Evolutionary conservation across 2,888 invertebrate genomes (phyloP).

Genomic region (Eulithis prunata): DNA sequence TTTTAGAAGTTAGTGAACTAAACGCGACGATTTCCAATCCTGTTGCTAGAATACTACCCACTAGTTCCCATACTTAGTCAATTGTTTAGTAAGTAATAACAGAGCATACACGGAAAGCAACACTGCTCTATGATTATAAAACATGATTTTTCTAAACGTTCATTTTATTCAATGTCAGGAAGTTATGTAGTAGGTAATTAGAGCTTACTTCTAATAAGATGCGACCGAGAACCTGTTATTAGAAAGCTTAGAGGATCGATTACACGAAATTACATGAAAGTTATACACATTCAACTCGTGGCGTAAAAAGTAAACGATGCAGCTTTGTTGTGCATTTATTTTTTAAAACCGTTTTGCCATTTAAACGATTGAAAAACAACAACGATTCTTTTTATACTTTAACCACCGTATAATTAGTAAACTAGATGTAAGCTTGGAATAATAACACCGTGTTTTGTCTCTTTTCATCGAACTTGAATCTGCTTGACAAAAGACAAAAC

Average conservation of each 20-base stretch:
- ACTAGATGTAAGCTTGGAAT: too few species aligned
- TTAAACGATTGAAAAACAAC: too few species aligned
- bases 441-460: too few species aligned
- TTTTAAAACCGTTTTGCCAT: too few species aligned
- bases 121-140: conserved; percentile 17
- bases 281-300: conserved; percentile 22
- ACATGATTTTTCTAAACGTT: conserved; percentile 49
- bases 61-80: neutral
- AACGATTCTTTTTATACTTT: too few species aligned
- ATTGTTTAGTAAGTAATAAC: conserved; percentile 6
- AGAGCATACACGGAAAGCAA: conserved; percentile 9
- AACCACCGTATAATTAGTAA: too few species aligned
- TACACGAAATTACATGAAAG: conserved; percentile 41
- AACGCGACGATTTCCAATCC: too few species aligned
- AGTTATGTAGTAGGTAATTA: conserved; percentile 48
- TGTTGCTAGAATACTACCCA: neutral
- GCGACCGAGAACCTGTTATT: conserved; percentile 47
- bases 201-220: conserved; percentile 48
- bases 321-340: too few species aligned
- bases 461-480: too few species aligned
- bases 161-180: conserved; percentile 54
- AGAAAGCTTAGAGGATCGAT: conserved; percentile 50
- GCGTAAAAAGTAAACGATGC: neutral
- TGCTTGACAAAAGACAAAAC: too few species aligned
- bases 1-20: too few species aligned